Percentiles rank a stretch among this genome's conserved stretches.
phyloP scores from a whole-genome alignment of 64 coral and sea anemone genomes.

The Dendronephthya gigantea region DNA sequence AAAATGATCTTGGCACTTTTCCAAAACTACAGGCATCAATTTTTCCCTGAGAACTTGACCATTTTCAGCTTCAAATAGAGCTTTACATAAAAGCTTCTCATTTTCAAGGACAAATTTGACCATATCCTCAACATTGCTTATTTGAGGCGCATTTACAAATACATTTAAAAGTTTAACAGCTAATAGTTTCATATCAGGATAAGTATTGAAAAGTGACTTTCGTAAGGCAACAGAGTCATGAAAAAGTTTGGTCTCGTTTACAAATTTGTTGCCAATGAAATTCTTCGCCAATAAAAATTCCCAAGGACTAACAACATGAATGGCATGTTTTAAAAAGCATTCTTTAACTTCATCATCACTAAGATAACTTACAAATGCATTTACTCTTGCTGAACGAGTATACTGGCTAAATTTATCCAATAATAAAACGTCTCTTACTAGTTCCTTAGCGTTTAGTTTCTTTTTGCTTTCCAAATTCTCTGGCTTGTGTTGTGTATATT shows the following conservation, averaged over 20 bases:
- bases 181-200: background rate
- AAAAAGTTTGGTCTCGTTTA: background rate
- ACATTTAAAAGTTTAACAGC: background rate
- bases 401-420: background rate
- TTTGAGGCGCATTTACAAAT: background rate
- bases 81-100: background rate
- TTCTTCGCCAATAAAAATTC: background rate
- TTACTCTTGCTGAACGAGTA: background rate
- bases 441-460: background rate
- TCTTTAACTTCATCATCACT: background rate
- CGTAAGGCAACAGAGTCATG: background rate
- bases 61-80: constrained; percentile 2
- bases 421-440: background rate
- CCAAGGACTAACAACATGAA: background rate
- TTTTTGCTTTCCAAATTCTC: background rate
- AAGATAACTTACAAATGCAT: background rate
- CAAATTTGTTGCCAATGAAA: background rate
- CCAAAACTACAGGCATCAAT: background rate
- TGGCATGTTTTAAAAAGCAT: background rate
- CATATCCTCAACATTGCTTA: background rate
- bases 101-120: background rate
- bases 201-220: background rate
- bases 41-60: background rate
- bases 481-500: background rate
- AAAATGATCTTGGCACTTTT: background rate